A percentile compares a stretch with the other conserved stretches of the same genome.
Evolutionary conservation across 92 coral and sea anemone species (phyloP).

Genomic region (Parazoanthus swiftii): DNA sequence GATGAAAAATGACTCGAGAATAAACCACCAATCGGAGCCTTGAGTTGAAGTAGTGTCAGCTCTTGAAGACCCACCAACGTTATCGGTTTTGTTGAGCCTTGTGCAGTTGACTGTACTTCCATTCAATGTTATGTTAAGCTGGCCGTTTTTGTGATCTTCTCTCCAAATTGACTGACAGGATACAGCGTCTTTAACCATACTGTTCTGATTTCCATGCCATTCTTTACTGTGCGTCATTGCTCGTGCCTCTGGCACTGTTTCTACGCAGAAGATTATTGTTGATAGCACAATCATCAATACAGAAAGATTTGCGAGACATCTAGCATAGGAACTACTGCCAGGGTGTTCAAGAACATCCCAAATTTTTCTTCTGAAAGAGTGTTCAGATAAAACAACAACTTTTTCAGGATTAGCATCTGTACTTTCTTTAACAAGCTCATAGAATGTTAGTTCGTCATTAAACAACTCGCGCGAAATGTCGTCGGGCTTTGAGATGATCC

Average conservation of each 20-base stretch:
- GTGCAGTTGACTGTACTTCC: not conserved
- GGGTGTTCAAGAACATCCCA: constrained; percentile 84
- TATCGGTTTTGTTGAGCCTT: constrained; percentile 9
- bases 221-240: not conserved
- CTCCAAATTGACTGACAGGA: not conserved
- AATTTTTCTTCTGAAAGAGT: constrained; percentile 23
- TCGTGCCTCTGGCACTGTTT: constrained; percentile 62
- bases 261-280: constrained; percentile 80
- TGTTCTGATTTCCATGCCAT: not conserved
- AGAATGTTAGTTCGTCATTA: constrained; percentile 78
- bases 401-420: not conserved
- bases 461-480: constrained; percentile 71
- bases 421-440: constrained; percentile 52
- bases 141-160: not conserved
- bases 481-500: constrained; percentile 83
- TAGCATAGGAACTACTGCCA: constrained; percentile 46
- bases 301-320: constrained; percentile 56
- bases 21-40: constrained; percentile 58
- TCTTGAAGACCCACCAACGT: not conserved
- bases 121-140: not conserved
- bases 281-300: constrained; percentile 68
- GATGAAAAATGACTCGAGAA: constrained; percentile 69
- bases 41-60: not conserved
- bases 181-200: not conserved
- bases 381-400: not conserved